A percentile compares a stretch with the other conserved stretches of the same genome.
Conservation (phyloP, 1,140 invertebrate species). For the Metopolophium dirhodum region DNA sequence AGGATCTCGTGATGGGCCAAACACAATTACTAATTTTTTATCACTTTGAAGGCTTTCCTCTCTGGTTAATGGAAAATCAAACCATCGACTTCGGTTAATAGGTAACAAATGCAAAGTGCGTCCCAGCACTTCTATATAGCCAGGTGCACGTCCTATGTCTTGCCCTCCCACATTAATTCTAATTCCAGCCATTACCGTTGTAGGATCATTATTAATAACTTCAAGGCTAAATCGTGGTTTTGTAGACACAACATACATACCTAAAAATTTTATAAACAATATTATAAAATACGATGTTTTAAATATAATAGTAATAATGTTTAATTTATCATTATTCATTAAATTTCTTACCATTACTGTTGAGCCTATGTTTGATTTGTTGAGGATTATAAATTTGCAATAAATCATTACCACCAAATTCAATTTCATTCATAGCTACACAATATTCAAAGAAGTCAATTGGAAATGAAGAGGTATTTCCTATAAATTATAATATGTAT, state of each 20-base stretch:
- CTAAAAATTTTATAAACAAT: constrained; percentile 62
- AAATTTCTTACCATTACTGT: constrained; percentile 79
- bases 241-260: constrained; percentile 88
- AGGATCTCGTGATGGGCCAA: constrained; percentile 89
- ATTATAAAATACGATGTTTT: not conserved
- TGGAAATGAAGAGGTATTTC: constrained; percentile 74
- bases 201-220: constrained; percentile 85
- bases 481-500: constrained; percentile 59
- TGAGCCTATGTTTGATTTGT: constrained; percentile 93
- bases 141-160: constrained; percentile 82
- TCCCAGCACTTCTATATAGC: constrained; percentile 86
- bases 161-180: constrained; percentile 86
- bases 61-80: constrained; percentile 91
- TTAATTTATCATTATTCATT: not conserved
- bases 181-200: constrained; percentile 86
- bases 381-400: constrained; percentile 93
- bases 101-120: constrained; percentile 70
- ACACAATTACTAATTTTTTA: constrained; percentile 87
- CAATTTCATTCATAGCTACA: constrained; percentile 86
- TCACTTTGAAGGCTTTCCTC: constrained; percentile 94
- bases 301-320: not conserved
- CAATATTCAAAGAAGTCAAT: constrained; percentile 98
- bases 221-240: constrained; percentile 88
- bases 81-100: constrained; percentile 85
- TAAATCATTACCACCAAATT: constrained; percentile 94